These are phyloP conservation scores for Sitobion miscanthi DNA, from an alignment of 1,140 invertebrate species.

Conservation along the genomic window DNA sequence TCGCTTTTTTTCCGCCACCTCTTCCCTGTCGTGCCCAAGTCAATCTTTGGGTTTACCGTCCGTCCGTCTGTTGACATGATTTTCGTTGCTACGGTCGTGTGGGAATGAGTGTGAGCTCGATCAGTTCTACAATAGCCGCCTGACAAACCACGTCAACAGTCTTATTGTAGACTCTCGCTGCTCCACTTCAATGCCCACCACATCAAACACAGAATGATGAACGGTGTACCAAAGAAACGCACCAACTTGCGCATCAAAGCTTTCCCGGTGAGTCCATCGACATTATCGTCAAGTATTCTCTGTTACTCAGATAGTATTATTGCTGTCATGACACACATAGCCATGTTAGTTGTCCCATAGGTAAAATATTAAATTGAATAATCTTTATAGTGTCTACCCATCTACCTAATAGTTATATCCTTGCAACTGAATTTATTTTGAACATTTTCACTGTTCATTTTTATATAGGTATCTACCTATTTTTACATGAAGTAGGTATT, in stretches of 20 bases:
- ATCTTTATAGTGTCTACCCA: not conserved
- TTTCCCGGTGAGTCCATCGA: conserved; percentile 88
- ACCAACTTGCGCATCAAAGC: conserved; percentile 96
- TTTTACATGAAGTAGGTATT: no score
- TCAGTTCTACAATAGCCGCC: no score
- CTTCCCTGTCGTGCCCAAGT: no score
- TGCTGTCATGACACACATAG: not conserved
- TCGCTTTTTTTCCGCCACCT: not conserved
- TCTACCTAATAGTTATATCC: not conserved
- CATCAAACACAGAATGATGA: conserved; percentile 68
- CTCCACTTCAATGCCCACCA: not conserved
- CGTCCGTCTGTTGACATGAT: not conserved
- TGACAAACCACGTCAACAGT: not conserved
- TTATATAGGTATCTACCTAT: no score
- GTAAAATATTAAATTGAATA: not conserved
- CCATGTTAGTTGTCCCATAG: not conserved
- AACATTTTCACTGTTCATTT: not conserved
- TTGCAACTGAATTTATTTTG: no score
- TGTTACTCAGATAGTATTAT: not conserved
- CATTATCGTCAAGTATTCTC: not conserved
- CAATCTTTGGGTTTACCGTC: not conserved
- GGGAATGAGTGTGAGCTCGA: not conserved
- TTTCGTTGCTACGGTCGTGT: not conserved
- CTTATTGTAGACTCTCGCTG: not conserved
- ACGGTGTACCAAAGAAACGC: conserved; percentile 82